phyloP scores from a whole-genome alignment of 2,797 vertebrate species.

The Ctenochaetus hawaiiensis region DNA sequence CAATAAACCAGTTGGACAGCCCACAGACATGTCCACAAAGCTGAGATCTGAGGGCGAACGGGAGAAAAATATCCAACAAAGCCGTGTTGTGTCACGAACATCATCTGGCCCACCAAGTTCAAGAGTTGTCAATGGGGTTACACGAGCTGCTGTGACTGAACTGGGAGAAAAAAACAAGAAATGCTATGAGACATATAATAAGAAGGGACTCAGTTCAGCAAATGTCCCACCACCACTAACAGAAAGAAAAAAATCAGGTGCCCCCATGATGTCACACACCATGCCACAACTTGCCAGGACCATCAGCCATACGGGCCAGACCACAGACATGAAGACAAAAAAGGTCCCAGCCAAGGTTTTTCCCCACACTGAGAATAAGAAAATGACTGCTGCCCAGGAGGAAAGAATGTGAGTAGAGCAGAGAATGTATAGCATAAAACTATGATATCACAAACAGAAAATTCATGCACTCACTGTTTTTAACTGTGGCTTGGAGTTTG shows the following conservation, averaged over 20 bases:
- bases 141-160: neutral
- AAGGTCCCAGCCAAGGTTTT: constrained; percentile 22
- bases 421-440: neutral
- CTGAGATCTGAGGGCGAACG: neutral
- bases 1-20: neutral
- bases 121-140: neutral
- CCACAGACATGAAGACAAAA: constrained; percentile 45
- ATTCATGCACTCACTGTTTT: neutral
- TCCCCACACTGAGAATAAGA: constrained; percentile 68
- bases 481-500: neutral
- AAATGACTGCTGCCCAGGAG: constrained; percentile 77
- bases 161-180: constrained; percentile 17
- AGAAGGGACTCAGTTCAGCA: neutral
- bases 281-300: constrained; percentile 43
- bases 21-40: constrained; percentile 1
- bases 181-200: neutral
- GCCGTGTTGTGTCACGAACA: neutral
- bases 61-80: neutral
- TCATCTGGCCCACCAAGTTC: neutral
- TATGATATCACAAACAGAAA: too few relatives aligned
- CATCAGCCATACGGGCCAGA: constrained; percentile 26
- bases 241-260: neutral
- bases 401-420: constrained; percentile 81
- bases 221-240: neutral
- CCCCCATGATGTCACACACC: constrained; percentile 40